phyloP scores from a whole-genome alignment of 2,888 invertebrate genomes.

The Limnephilus rhombicus region DNA sequence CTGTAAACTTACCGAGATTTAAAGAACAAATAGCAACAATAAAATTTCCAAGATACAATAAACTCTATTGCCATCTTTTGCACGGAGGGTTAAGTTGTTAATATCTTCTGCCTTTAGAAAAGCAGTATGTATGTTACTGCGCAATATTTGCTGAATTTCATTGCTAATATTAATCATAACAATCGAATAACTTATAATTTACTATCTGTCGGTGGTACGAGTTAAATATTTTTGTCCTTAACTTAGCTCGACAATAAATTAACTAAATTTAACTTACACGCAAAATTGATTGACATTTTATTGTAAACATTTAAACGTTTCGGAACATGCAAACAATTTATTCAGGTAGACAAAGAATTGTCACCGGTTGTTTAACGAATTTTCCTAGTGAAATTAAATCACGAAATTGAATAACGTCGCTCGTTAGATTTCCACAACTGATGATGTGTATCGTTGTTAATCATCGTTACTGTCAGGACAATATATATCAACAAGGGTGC shows the following conservation, averaged over 20 bases:
- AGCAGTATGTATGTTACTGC: background rate
- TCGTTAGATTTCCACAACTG: slow-evolving; percentile 52
- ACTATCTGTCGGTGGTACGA: background rate
- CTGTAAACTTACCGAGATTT: too few relatives aligned
- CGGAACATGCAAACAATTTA: slow-evolving; percentile 64
- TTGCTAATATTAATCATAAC: background rate
- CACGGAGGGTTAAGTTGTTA: background rate
- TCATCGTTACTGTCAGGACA: slow-evolving; percentile 59
- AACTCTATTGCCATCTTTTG: background rate
- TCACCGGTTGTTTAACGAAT: slow-evolving; percentile 45
- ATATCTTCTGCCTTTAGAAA: background rate
- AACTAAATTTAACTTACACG: slow-evolving; percentile 55
- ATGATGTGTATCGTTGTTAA: slow-evolving; percentile 62
- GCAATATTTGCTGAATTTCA: background rate
- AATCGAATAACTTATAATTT: background rate
- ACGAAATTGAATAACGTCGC: slow-evolving; percentile 53
- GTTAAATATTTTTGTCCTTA: background rate
- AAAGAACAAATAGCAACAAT: too few relatives aligned
- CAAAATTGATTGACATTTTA: slow-evolving; percentile 63
- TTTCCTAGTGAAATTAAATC: slow-evolving; percentile 49
- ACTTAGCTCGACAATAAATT: slow-evolving; percentile 25
- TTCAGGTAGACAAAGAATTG: slow-evolving; percentile 60
- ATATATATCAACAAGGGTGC: background rate
- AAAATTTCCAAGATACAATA: too few relatives aligned
- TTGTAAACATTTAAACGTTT: slow-evolving; percentile 64